Percentiles rank a stretch among this genome's conserved stretches.
These are phyloP conservation scores for Sinella curviseta DNA, from an alignment of 1,140 invertebrate genomes.

Conservation along the genomic window DNA sequence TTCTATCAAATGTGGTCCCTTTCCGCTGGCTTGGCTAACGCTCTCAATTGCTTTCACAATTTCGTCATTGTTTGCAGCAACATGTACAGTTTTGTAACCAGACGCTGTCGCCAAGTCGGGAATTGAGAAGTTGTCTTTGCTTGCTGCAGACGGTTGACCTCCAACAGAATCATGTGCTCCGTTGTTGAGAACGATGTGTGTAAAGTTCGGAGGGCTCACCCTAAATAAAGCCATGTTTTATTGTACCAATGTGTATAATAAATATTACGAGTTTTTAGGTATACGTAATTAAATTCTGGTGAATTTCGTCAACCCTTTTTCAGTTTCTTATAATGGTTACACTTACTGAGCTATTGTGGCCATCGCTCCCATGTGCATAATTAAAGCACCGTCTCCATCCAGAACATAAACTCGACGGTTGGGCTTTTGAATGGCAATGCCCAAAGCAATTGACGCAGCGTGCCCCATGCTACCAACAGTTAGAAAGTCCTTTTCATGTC, in stretches of 20 bases:
- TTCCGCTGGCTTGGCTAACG: slow-evolving; percentile 43
- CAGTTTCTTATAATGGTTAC: background rate
- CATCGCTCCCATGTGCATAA: slow-evolving; percentile 59
- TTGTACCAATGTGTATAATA: background rate
- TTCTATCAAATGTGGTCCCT: slow-evolving; percentile 57
- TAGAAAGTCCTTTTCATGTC: slow-evolving; percentile 58
- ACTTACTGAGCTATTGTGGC: slow-evolving; percentile 55
- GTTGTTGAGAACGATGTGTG: slow-evolving; percentile 59
- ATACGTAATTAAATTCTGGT: no score
- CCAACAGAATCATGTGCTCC: slow-evolving; percentile 59
- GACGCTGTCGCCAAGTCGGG: slow-evolving; percentile 52
- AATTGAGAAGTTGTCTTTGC: slow-evolving; percentile 53
- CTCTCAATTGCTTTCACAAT: slow-evolving; percentile 50
- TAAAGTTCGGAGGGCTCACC: slow-evolving; percentile 53
- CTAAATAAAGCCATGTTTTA: slow-evolving; percentile 32
- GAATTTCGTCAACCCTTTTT: background rate
- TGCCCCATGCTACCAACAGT: slow-evolving; percentile 60
- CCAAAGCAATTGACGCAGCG: slow-evolving; percentile 57
- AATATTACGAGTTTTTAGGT: no score
- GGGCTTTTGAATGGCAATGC: slow-evolving; percentile 56
- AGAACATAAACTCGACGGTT: slow-evolving; percentile 55
- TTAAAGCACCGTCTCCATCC: slow-evolving; percentile 58
- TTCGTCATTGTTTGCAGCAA: slow-evolving; percentile 54
- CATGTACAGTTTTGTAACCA: slow-evolving; percentile 55
- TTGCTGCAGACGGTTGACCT: slow-evolving; percentile 56